A percentile compares a stretch with the other conserved stretches of the same genome.
These are phyloP conservation scores for Lydus trimaculatus DNA, from an alignment of 2,888 invertebrate genomes.

Conservation along the genomic window DNA sequence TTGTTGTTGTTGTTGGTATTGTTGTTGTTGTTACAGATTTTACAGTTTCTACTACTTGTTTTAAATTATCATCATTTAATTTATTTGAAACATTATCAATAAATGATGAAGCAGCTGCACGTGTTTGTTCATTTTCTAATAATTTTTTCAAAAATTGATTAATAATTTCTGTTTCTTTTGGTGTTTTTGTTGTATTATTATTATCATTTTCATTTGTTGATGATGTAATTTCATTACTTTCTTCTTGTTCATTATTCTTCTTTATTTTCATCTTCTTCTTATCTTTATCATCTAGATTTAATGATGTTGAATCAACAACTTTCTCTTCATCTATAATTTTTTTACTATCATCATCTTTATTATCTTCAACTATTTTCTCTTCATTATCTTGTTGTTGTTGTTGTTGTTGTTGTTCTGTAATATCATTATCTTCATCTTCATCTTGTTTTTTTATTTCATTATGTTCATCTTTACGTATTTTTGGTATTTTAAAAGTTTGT, in stretches of 20 bases:
- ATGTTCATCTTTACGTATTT: constrained; percentile 15
- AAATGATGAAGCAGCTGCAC: constrained; percentile 22
- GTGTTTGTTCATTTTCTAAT: constrained; percentile 22
- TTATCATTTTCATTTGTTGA: constrained; percentile 18
- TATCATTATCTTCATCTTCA: not conserved
- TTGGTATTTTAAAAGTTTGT: constrained; percentile 65
- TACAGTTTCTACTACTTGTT: constrained; percentile 23
- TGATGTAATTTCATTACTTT: constrained; percentile 25
- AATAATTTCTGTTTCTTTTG: constrained; percentile 22
- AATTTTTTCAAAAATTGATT: constrained; percentile 26
- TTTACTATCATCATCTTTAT: not conserved
- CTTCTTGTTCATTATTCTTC: constrained; percentile 12
- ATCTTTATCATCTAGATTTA: not conserved
- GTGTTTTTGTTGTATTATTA: not conserved
- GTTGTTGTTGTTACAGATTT: constrained; percentile 9
- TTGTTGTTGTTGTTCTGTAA: not conserved
- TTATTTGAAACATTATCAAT: constrained; percentile 28
- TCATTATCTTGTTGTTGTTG: not conserved
- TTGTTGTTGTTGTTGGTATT: constrained; percentile 39
- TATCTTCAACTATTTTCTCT: not conserved
- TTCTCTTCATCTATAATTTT: constrained; percentile 13
- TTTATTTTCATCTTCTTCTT: not conserved
- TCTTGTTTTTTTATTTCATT: not conserved
- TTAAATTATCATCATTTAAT: constrained; percentile 25
- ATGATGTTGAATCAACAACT: not conserved